Evolutionary conservation across 1,140 invertebrate species (phyloP).

Genomic region (Thalassaphorura encarpata): DNA sequence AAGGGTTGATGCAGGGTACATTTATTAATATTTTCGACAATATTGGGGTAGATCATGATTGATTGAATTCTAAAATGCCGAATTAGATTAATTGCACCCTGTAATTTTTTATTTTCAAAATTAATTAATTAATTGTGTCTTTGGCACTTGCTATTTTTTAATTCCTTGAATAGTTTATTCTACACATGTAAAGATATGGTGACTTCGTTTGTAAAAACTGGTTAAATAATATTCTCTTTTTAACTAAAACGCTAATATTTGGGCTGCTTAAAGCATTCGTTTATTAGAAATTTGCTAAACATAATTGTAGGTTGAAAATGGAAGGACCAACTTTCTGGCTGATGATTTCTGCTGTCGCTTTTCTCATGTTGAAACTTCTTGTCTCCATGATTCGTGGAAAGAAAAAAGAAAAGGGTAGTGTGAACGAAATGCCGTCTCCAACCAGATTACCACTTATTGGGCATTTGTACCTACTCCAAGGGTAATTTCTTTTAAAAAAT

Average conservation of each 20-base stretch:
- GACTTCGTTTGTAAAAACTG: too few relatives aligned
- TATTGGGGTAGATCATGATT: too few relatives aligned
- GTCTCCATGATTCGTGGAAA: neutral
- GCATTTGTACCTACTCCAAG: slow-evolving; percentile 25
- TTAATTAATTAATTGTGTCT: too few relatives aligned
- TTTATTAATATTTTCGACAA: too few relatives aligned
- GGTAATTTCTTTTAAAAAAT: slow-evolving; percentile 10
- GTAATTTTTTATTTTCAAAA: neutral
- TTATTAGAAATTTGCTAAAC: too few relatives aligned
- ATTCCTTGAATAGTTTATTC: neutral
- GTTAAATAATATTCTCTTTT: too few relatives aligned
- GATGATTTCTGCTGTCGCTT: neutral
- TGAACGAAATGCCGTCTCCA: slow-evolving; percentile 17
- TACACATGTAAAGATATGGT: neutral
- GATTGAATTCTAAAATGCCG: too few relatives aligned
- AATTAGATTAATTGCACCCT: neutral
- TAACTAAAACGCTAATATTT: too few relatives aligned
- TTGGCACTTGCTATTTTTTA: neutral
- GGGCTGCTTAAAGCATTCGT: too few relatives aligned
- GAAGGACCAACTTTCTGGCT: too few relatives aligned
- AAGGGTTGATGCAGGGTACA: too few relatives aligned
- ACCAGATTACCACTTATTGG: slow-evolving; percentile 20
- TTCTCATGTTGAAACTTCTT: neutral
- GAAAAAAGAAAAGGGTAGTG: neutral
- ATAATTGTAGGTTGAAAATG: too few relatives aligned